Percentiles rank a stretch among this genome's conserved stretches.
These are phyloP conservation scores for Sapajus apella DNA, from an alignment of 2,113 vertebrate genomes.

Conservation along the genomic window DNA sequence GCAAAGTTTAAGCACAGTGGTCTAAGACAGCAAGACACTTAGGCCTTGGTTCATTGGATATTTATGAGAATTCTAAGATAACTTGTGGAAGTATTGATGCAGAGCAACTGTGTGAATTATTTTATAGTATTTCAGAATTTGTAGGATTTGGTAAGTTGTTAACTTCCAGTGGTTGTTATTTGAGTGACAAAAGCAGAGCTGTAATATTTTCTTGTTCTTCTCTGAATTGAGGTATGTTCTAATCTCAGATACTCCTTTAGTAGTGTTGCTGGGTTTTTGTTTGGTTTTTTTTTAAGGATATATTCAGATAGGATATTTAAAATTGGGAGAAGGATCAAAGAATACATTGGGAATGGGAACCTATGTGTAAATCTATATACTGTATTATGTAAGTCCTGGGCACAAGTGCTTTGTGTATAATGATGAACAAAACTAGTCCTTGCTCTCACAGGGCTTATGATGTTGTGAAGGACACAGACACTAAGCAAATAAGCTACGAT, in stretches of 20 bases:
- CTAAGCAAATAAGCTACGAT: background rate
- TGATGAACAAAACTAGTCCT: background rate
- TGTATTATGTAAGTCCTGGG: background rate
- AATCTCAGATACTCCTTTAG: background rate
- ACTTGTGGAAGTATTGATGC: background rate
- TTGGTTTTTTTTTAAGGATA: background rate
- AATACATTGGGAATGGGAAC: background rate
- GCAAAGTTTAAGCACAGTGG: background rate
- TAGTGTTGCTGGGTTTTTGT: background rate
- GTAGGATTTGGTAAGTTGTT: background rate
- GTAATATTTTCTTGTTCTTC: background rate
- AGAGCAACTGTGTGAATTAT: background rate
- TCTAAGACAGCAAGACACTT: background rate
- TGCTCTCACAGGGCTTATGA: background rate
- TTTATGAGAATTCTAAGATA: background rate
- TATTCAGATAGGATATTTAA: background rate
- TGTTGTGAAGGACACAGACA: background rate
- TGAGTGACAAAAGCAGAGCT: background rate
- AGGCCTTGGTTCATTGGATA: background rate
- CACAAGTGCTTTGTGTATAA: background rate
- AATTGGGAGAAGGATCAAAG: background rate
- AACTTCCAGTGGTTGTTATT: background rate
- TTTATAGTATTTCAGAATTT: background rate
- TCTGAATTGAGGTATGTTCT: background rate
- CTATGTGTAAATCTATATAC: background rate